Conservation (phyloP, 2,797 vertebrate genomes). For the Gallinago solitaria region DNA sequence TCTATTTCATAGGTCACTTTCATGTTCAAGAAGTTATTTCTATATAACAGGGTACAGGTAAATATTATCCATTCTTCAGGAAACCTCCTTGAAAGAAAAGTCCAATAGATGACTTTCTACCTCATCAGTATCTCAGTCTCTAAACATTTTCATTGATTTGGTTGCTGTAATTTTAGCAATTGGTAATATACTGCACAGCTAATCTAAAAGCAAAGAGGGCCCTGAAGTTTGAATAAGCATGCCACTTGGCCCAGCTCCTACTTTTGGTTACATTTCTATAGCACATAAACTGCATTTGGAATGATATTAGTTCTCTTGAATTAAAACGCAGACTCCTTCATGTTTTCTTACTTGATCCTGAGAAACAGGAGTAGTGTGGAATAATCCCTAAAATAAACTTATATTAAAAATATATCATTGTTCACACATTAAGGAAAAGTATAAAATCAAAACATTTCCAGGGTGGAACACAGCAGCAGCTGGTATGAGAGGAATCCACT, state of each 20-base stretch:
- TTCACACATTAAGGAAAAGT: too few species aligned
- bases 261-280: neutral
- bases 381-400: too few species aligned
- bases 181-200: neutral
- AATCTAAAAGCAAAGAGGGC: neutral
- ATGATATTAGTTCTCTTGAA: neutral
- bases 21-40: neutral
- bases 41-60: neutral
- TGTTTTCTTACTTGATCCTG: neutral
- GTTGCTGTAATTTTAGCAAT: neutral
- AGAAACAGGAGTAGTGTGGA: neutral
- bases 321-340: neutral
- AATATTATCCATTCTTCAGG: neutral
- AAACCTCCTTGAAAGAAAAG: neutral
- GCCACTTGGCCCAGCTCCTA: neutral
- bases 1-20: neutral
- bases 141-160: neutral
- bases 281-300: neutral
- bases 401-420: too few species aligned
- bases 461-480: too few species aligned
- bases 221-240: neutral
- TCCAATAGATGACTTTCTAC: neutral
- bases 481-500: too few species aligned
- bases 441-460: too few species aligned
- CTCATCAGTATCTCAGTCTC: neutral